Evolutionary conservation across 2,113 vertebrate species (phyloP).

Genomic region (Apaloderma vittatum): DNA sequence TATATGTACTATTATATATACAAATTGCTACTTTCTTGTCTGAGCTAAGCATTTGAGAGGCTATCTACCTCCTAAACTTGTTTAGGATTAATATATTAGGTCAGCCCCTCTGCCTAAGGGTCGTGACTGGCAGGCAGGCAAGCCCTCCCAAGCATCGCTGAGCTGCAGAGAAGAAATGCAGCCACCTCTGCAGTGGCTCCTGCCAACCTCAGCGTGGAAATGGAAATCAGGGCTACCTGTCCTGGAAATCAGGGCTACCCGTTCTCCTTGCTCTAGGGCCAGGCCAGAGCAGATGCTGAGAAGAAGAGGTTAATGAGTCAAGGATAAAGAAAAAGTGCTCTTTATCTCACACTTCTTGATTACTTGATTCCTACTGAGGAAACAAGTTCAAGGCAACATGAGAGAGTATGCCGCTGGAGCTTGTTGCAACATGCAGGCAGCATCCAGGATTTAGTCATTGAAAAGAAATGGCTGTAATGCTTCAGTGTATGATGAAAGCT

Average conservation of each 20-base stretch:
- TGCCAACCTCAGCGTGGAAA: neutral
- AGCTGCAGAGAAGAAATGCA: neutral
- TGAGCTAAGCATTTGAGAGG: neutral
- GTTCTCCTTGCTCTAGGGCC: neutral
- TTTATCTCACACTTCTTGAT: neutral
- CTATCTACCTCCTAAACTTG: neutral
- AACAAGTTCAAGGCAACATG: neutral
- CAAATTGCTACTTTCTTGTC: neutral
- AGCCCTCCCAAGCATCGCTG: neutral
- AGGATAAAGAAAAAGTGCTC: neutral
- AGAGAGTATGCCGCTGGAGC: neutral
- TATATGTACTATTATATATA: accelerated
- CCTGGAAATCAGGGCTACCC: no score
- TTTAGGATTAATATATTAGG: neutral
- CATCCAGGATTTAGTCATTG: no score
- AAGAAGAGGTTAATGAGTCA: neutral
- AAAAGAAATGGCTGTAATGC: neutral
- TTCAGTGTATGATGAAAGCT: neutral
- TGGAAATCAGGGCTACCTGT: neutral
- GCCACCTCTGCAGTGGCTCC: neutral
- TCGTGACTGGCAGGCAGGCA: no score
- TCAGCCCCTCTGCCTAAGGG: neutral
- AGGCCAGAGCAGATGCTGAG: neutral
- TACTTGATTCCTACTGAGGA: neutral
- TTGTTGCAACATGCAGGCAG: neutral